Base-by-base conservation (phyloP, 2,797 vertebrate genomes). In the Tamandua tetradactyla region DNA sequence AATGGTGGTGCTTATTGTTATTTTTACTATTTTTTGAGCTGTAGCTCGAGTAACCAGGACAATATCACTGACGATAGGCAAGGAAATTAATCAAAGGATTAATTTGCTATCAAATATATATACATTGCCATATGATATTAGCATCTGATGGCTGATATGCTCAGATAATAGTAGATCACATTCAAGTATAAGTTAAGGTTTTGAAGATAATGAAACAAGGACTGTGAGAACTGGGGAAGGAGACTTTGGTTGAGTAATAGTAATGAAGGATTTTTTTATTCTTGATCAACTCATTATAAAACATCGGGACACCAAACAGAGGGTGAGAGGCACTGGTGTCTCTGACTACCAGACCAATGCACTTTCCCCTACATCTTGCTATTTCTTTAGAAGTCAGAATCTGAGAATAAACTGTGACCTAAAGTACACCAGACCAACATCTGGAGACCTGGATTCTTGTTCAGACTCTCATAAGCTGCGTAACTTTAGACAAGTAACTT, bases 71-170 rank as follows among this genome's bases (percentile, higher is more conserved):
- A 69, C 2, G 47, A 7, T 62, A 75, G n/a, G 42, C 30, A 83
- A 91, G 17, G 35, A 91, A 93, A 83, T 90, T 61, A 62, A 94
- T n/a, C 35, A 78, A 83, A 87, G 75, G 15, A 2, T 30, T 86
- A 82, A 78, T 66, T 49, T 76, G 44, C 14, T 55, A 15, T 32
- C 17, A 25, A 0, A 7, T 87, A 52, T 85, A 22, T 13, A 47
- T 25, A 44, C 7, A 72, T 37, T 84, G 9, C 12, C 17, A 2
- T 55, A 49, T 79, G 80, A 42, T 75, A 83, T 55, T 83, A 61
- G 3, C 47, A 47, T 23, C 44, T 64, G 17, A 74, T 64, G 23
- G 27, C 62, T 72, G 47, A 78, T 57, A 81, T 78, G 37, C 15
- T 82, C 22, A 62, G 27, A 14, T 85, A 78, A 69, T 30, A 62